Base-by-base conservation (phyloP, 2,888 invertebrate species). In the Lamellibrachia columna region DNA sequence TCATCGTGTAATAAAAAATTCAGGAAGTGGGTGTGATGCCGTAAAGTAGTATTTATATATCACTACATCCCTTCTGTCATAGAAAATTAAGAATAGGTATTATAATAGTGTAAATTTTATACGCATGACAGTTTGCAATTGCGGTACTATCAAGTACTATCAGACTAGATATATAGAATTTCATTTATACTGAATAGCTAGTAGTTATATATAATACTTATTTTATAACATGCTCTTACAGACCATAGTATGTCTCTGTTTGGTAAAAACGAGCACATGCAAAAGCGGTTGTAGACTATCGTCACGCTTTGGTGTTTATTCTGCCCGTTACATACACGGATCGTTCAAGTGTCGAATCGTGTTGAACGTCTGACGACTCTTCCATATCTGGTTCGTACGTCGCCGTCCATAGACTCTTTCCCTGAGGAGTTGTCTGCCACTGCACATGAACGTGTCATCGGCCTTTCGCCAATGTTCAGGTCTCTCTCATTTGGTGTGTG, bases 311-410 rank as follows among this genome's bases (percentile, higher is more conserved):
- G 75, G 75, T 3, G 75, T 22, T 75, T 75, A 75, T 0, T 75
- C 6, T 75, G 75, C 75, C 75, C n/a, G 22, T 75, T 75, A 75
- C 75, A 75, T 4, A 75, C 75, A 75, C 22, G n/a, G n/a, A 15
- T 75, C 15, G 22, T 75, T 75, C 75, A 75, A 75, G n/a, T 75
- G 75, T 75, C 75, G n/a, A 75, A 75, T 75, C 75, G 75, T 75
- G 75, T 75, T 75, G 75, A n/a, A 22, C 75, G 75, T 75, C 75
- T 22, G 75, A 75, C 75, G 75, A 75, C 75, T 75, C 75, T 75
- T 75, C 75, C n/a, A 4, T 6, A 75, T 75, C 75, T 75, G 75
- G 75, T 75, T 22, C 22, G 75, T n/a, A 22, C 75, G 75, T 22
- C 75, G n/a, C 22, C 75, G 22, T 75, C 75, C 22, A 75, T n/a